Conservation (phyloP, 2,113 vertebrate genomes). For the Tapirus terrestris region DNA sequence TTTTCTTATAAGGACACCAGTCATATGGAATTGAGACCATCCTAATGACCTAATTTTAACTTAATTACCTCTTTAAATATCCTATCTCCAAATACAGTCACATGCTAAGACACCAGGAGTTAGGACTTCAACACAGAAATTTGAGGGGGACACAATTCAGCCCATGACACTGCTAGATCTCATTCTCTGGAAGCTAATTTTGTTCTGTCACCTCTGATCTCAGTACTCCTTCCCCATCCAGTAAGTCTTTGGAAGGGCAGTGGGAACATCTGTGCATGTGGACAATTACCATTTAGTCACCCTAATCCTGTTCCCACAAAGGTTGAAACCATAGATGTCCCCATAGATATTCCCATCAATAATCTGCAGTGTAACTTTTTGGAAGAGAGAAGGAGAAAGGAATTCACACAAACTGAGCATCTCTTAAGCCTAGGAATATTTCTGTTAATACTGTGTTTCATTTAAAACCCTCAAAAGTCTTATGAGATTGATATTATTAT, state of each 20-base stretch:
- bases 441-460: not conserved
- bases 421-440: not conserved
- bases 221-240: not conserved
- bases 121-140: not conserved
- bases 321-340: not conserved
- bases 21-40: not conserved
- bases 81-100: not conserved
- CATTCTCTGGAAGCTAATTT: not conserved
- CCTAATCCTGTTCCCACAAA: not conserved
- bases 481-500: not conserved
- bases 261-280: not conserved
- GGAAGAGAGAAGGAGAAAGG: not conserved
- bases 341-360: not conserved
- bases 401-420: not conserved
- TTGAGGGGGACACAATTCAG: not conserved
- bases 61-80: not conserved
- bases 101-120: not conserved
- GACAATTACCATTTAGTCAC: not conserved
- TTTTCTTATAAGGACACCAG: not conserved
- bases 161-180: not conserved
- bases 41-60: not conserved
- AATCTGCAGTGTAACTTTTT: not conserved
- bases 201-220: not conserved
- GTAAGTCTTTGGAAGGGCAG: not conserved
- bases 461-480: not conserved